phyloP scores from a whole-genome alignment of 2,888 invertebrate genomes.

The Ophonus ardosiacus region DNA sequence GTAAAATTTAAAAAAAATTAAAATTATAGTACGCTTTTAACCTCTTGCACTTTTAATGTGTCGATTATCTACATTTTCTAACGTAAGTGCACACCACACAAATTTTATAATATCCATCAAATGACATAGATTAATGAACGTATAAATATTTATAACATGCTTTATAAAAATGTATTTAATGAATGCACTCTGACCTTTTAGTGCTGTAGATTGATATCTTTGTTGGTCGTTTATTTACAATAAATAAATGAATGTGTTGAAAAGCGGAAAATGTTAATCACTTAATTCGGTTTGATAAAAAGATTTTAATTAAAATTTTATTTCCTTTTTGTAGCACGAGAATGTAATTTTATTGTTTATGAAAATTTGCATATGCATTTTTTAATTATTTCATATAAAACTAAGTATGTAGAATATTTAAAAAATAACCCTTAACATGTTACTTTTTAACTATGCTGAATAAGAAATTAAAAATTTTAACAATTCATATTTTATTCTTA shows the following conservation, averaged over 20 bases:
- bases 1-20: no score
- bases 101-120: neutral
- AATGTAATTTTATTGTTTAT: neutral
- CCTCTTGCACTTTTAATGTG: no score
- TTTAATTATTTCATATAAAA: neutral
- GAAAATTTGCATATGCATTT: neutral
- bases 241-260: neutral
- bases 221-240: neutral
- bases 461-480: no score
- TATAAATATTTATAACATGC: neutral
- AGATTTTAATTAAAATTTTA: neutral
- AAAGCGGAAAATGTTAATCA: conserved; percentile 11
- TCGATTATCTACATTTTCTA: no score
- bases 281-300: conserved; percentile 11
- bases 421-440: neutral
- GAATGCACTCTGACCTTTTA: conserved; percentile 5
- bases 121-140: neutral
- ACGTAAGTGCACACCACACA: no score
- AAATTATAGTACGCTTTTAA: no score
- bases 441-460: no score
- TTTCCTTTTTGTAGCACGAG: neutral
- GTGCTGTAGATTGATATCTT: neutral
- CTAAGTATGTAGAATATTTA: neutral
- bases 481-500: no score
- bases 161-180: conserved; percentile 23